These are phyloP conservation scores for Plebejus anna DNA, from an alignment of 2,888 invertebrate species.

Conservation along the genomic window DNA sequence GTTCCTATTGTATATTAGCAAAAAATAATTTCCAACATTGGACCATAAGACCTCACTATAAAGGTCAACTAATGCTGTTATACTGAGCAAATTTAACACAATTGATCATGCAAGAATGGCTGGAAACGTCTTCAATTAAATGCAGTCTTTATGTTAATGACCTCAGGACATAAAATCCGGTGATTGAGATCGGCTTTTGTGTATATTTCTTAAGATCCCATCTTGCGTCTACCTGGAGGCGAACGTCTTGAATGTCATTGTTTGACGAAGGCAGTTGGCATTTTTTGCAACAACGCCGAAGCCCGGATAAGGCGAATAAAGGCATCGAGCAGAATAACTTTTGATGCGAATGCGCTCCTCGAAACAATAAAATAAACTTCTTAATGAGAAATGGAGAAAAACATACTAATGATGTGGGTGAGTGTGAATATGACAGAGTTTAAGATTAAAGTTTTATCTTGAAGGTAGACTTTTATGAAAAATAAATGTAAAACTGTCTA, in stretches of 20 bases:
- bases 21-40: slow-evolving; percentile 34
- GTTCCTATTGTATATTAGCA: slow-evolving; percentile 56
- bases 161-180: slow-evolving; percentile 37
- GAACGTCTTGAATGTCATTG: slow-evolving; percentile 50
- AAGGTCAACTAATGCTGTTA: slow-evolving; percentile 30
- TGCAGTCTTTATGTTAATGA: slow-evolving; percentile 35
- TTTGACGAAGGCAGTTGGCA: slow-evolving; percentile 47
- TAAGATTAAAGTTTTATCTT: neutral
- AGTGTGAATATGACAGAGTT: neutral
- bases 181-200: slow-evolving; percentile 40
- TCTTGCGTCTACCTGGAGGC: slow-evolving; percentile 70
- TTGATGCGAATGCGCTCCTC: slow-evolving; percentile 21
- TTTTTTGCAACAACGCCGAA: slow-evolving; percentile 45
- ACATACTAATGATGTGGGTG: neutral
- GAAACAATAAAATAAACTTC: slow-evolving; percentile 15
- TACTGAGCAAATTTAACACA: slow-evolving; percentile 30
- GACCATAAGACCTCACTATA: slow-evolving; percentile 31
- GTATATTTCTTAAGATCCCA: slow-evolving; percentile 66
- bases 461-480: too few relatives aligned
- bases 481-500: too few relatives aligned
- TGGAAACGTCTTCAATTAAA: slow-evolving; percentile 33
- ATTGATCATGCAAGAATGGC: slow-evolving; percentile 35
- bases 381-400: neutral
- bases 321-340: slow-evolving; percentile 21
- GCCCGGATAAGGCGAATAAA: slow-evolving; percentile 16